phyloP scores from a whole-genome alignment of 2,113 vertebrate genomes.

The Macrotis lagotis region DNA sequence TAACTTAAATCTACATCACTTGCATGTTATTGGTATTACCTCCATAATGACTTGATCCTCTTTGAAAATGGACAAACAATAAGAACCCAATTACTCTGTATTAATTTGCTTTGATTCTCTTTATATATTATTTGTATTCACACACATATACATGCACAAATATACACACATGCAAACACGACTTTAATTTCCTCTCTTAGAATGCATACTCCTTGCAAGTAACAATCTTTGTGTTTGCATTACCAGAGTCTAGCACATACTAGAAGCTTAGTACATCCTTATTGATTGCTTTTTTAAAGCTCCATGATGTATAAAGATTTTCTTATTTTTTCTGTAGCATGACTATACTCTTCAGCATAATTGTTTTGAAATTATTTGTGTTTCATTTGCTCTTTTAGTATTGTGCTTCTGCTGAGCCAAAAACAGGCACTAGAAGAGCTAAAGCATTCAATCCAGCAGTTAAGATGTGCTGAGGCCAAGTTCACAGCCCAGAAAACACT shows the following conservation, averaged over 20 bases:
- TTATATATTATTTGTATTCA: background rate
- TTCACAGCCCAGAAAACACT: constrained; percentile 93
- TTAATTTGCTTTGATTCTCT: background rate
- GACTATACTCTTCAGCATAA: constrained; percentile 19
- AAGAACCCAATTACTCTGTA: background rate
- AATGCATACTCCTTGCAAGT: background rate
- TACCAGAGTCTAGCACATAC: background rate
- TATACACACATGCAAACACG: too few species aligned
- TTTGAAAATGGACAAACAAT: too few species aligned
- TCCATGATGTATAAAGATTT: constrained; percentile 13
- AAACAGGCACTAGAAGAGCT: constrained; percentile 94
- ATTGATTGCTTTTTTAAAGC: background rate
- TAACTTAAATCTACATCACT: too few species aligned
- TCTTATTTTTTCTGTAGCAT: constrained; percentile 42
- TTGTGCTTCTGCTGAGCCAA: constrained; percentile 92
- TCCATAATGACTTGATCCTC: too few species aligned
- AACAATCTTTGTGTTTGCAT: background rate
- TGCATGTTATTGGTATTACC: too few species aligned
- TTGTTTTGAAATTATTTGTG: constrained; percentile 46
- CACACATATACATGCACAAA: too few species aligned
- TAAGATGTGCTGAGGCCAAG: constrained; percentile 92
- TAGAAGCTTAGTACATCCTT: background rate
- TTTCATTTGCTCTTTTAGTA: constrained; percentile 80
- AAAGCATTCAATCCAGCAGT: constrained; percentile 92
- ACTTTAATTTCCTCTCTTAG: background rate